Base-by-base conservation (phyloP, 1,140 invertebrate species). In the Zaprionus tsacasi region DNA sequence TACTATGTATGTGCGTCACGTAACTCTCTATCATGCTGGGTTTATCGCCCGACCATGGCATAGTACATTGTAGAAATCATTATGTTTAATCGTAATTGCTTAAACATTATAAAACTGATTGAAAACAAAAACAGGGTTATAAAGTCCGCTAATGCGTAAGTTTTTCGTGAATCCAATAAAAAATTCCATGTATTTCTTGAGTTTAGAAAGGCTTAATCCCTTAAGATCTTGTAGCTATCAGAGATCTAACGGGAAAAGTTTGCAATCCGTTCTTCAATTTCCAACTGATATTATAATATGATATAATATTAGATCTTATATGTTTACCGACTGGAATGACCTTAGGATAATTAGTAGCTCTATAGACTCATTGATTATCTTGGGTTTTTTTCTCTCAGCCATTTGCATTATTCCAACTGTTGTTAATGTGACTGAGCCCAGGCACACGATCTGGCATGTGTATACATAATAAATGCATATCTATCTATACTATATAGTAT, bases 91-190 rank as follows among this genome's bases (percentile, higher is more conserved):
- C 17, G 17, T 50, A 10, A 25, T 25, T 50, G 45, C 45, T 50
- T 50, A 50, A 50, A 25, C 17, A 50, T 50, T 6, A 50, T 25
- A 25, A 50, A 50, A 50, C 17, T 25, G 17, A 50, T 50, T 50
- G 17, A 50, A 25, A 50, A 12, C 45, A 50, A 50, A 25, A 50
- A 50, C 45, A 50, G 8, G 17, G 4, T 12, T 25, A 50, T 50
- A 50, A 48, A 50, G 17, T 10, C 4, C 2, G 25, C 25, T 27
- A 2, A 27, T 2, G 4, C 25, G 15, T 11, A 1, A 50, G n/a
- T 8, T 17, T 43, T 10, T 15, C 12, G 8, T 1, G 0, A 2
- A 3, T 48, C 10, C 17, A n/a, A 43, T 15, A 11, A 48, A 21
- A 25, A 21, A 21, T 25, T 50, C 10, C 15, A 25, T 21, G 11